phyloP scores from a whole-genome alignment of 2,113 vertebrate genomes.

The Oreamnos americanus region DNA sequence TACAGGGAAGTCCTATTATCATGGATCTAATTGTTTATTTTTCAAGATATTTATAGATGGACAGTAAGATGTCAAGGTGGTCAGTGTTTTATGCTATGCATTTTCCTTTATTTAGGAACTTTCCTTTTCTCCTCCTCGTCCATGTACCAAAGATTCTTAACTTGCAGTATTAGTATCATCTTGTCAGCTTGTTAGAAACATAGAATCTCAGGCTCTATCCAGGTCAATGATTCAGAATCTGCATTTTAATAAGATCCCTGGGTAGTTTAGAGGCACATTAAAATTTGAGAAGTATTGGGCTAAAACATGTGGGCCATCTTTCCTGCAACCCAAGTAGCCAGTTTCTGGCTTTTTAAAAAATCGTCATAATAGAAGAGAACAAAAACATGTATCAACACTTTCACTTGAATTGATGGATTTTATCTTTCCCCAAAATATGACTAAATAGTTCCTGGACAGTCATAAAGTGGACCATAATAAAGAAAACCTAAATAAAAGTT shows the following conservation, averaged over 20 bases:
- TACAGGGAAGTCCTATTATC: background rate
- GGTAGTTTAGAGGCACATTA: background rate
- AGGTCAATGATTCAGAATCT: background rate
- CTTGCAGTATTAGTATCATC: background rate
- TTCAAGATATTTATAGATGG: background rate
- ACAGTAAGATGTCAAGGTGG: background rate
- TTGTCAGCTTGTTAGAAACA: background rate
- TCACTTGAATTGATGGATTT: background rate
- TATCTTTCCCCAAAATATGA: background rate
- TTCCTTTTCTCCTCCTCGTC: too few relatives aligned
- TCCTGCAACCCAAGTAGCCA: background rate
- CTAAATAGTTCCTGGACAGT: background rate
- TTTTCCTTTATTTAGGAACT: background rate
- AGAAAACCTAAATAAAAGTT: background rate
- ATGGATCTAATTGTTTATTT: background rate
- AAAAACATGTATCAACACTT: background rate
- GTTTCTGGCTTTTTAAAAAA: background rate
- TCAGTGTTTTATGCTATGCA: background rate
- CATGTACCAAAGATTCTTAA: background rate
- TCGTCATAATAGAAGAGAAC: background rate
- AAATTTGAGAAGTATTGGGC: constrained; percentile 7
- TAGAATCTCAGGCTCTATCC: background rate
- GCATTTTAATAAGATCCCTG: background rate
- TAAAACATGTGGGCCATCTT: background rate
- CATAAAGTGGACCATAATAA: background rate